Evolutionary conservation across 1,140 invertebrate genomes (phyloP).

Genomic region (Calephelis virginiensis): DNA sequence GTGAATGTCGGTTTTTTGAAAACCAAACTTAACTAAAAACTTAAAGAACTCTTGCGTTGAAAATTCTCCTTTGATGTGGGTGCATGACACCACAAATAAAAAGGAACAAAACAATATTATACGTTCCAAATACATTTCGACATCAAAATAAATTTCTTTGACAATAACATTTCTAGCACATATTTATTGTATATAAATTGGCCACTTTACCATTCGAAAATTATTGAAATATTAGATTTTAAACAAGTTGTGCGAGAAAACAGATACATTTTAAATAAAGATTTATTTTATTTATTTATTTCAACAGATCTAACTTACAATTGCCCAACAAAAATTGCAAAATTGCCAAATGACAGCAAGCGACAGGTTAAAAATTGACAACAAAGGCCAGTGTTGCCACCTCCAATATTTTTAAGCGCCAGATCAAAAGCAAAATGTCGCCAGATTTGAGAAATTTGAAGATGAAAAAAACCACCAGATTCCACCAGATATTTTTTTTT

Average conservation of each 20-base stretch:
- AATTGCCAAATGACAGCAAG: no score
- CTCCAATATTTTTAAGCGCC: no score
- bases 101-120: conserved; percentile 47
- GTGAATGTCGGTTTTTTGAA: conserved; percentile 95
- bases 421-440: no score
- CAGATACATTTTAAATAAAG: not conserved
- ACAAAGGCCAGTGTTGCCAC: no score
- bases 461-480: no score
- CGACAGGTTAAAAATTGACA: no score
- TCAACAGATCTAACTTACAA: no score
- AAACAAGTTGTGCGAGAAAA: not conserved
- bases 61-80: conserved; percentile 66
- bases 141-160: conserved; percentile 24
- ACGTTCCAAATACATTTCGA: conserved; percentile 57
- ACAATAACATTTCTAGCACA: conserved; percentile 27
- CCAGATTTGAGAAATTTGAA: no score
- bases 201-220: not conserved
- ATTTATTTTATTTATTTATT: no score
- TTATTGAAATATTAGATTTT: not conserved
- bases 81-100: conserved; percentile 46
- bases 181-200: not conserved
- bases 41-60: conserved; percentile 85
- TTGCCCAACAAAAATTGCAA: no score
- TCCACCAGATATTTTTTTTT: no score
- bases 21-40: conserved; percentile 96